Base-by-base conservation (phyloP, 2,888 invertebrate genomes). In the Drosophila falleni region DNA sequence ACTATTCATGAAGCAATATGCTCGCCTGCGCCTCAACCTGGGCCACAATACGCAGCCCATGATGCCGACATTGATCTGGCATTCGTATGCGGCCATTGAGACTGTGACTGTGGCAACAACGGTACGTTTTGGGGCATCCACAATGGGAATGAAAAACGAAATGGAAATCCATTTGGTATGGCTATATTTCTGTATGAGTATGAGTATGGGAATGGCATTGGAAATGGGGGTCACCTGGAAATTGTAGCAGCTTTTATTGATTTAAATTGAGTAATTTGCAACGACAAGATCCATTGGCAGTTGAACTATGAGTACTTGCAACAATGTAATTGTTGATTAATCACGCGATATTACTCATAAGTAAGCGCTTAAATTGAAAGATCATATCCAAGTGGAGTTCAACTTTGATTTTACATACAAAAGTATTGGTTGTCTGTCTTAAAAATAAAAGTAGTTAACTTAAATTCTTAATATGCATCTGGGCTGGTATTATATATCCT, bases 1-100 rank as follows among this genome's bases (percentile, higher is more conserved):
- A 87, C 89, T 91, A 84, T 89, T 92, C 81, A 80, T 92, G 78
- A 91, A 91, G 85, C 90, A 91, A 75, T 92, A 91, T 71, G 81
- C 89, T 62, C 89, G 91, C 77, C 88, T 91, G 71, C 90, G 88
- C 67, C 88, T 91, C 60, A 87, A 84, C 73, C 71, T 49, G 50
- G 50, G 55, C 62, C 35, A 62, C 63, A 64, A 87, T 74, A 89
- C 76, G 62, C 78, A 78, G 61, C 15, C 39, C 39, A 15, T 39
- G 15, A 39, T 15, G 15, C 80, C 87, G 74, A 85, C 86, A 67
- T 79, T 87, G 79, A 84, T 87, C 84, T 86, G 87, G 87, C 87
- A 87, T 67, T 79, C 87, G 80, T 76, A 86, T 71, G 77, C 83
- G 77, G 80, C 88, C 75, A 87, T 84, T 58, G 70, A 74, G 60